Evolutionary conservation across 2,113 vertebrate genomes (phyloP), one percentile per base, ranked within the genome.

Genomic region (Alaudala cheleensis): DNA sequence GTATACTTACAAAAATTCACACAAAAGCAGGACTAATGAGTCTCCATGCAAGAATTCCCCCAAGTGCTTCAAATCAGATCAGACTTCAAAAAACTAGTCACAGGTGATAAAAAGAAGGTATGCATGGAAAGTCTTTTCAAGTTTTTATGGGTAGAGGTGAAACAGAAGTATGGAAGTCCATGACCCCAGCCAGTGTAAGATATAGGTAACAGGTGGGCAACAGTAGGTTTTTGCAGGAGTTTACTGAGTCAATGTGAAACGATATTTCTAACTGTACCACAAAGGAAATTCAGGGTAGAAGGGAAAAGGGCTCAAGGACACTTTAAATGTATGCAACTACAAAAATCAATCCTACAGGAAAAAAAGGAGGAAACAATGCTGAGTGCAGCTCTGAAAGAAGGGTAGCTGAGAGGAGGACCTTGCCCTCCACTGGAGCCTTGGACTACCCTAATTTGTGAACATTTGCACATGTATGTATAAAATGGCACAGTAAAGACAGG

Each of bases 281-380:
- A 3, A 44, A 84, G 29, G 13, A 92, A 86, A 72, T 31, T 49
- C 16, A 66, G 34, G 14, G 10, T 51, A 79, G 47, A 76, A 90
- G 31, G 28, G 26, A 22, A 56, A 73, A 77, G 26, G 33, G 31
- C 33, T 88, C 14, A 29, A 67, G 16, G 23, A 76, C 1, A 3
- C 26, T 42, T 86, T 33, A 29, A 56, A 62, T 14, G 11, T 57
- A 44, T 0, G 0, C 1, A 1, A 64, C 22, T 29, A 57, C 12
- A 82, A 66, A 81, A 74, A 53, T 40, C 34, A 67, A 56, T 45
- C 51, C 15, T n/a, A 21, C 10, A 42, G 33, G 17, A n/a, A 34
- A 85, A 79, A 64, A 28, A 34, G 9, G 8, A 57, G 15, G 26
- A 65, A 73, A 65, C 8, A 34, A 60, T 19, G 31, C 42, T 31